These are phyloP conservation scores for Mustela lutreola DNA, from an alignment of 2,113 vertebrate genomes.

Conservation along the genomic window DNA sequence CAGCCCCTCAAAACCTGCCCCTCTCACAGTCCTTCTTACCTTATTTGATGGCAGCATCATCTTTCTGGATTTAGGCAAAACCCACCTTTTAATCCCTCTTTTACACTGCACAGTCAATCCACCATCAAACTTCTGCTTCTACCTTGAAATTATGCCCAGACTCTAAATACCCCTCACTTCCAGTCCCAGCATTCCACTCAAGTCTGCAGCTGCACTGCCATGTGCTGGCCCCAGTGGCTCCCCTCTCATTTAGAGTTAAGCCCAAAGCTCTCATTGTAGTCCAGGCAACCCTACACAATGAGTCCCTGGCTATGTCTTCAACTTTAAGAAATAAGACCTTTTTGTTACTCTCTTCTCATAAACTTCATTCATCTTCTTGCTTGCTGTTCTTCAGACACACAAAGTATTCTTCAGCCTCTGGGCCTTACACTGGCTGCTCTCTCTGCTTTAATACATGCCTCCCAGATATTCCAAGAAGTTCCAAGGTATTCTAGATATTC, in stretches of 20 bases:
- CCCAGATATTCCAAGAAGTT: not conserved
- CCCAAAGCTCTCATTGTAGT: not conserved
- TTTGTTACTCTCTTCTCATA: not conserved
- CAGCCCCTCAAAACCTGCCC: not conserved
- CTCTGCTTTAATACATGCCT: accelerated
- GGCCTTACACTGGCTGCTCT: not conserved
- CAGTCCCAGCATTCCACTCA: accelerated
- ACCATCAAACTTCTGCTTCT: not conserved
- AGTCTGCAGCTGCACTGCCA: not conserved
- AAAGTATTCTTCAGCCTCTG: not conserved
- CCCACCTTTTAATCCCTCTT: not conserved
- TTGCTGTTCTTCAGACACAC: not conserved
- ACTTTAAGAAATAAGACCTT: too few species aligned
- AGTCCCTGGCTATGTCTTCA: accelerated
- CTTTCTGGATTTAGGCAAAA: not conserved
- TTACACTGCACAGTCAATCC: too few species aligned
- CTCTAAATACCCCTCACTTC: not conserved
- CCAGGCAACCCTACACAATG: accelerated
- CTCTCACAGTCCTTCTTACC: too few species aligned
- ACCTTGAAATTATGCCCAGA: not conserved
- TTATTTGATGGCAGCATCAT: not conserved
- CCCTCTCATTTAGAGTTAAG: not conserved
- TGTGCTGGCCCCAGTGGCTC: too few species aligned
- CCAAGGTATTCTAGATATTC: not conserved
- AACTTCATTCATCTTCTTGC: not conserved